Base-by-base conservation (phyloP, 2,113 vertebrate species). In the Ginglymostoma cirratum region DNA sequence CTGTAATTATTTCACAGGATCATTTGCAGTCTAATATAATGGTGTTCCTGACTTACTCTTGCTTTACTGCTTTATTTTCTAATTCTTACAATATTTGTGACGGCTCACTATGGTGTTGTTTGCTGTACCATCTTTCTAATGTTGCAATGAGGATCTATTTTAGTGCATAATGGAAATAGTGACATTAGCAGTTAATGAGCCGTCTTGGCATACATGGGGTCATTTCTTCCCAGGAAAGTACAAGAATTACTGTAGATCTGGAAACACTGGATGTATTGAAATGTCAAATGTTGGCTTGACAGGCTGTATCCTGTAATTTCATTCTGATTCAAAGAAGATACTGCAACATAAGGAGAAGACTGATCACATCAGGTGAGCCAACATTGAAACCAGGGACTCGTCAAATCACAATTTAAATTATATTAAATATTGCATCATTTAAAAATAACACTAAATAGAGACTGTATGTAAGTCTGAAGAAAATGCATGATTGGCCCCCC, bases 11-110 rank as follows among this genome's bases (percentile, higher is more conserved):
- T 70, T 21, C 48, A 61, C 66, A 94, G 93, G 61, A 69, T 38
- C 92, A 24, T 17, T 94, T 27, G 2, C n/a, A 94, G n/a, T 69
- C 24, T 45, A 42, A 69, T 45, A 42, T 69, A 38, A 15, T 27
- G 42, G 70, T 70, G 55, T 27, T 45, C 92, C 38, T 10, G 38
- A 45, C 10, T 94, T 19, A 45, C 23, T 94, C 21, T 93, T 66
- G n/a, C 24, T 94, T 94, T 94, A 24, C 38, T 95, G 67, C 65
- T 69, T 95, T 95, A 95, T 95, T 95, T 72, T 34, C 42, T 72
- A 23, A 72, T 42, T 6, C 24, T 70, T 95, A 95, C 61, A 93
- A 92, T 38, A 38, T 61, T 66, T 93, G 38, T 34, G 0, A 21
- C 24, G 34, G 89, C 1, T 66, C 89, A 93, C 65, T 38, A 5